A percentile compares a stretch with the other conserved stretches of the same genome.
Evolutionary conservation across 2,888 invertebrate species (phyloP).

Genomic region (Caenorhabditis sp.): DNA sequence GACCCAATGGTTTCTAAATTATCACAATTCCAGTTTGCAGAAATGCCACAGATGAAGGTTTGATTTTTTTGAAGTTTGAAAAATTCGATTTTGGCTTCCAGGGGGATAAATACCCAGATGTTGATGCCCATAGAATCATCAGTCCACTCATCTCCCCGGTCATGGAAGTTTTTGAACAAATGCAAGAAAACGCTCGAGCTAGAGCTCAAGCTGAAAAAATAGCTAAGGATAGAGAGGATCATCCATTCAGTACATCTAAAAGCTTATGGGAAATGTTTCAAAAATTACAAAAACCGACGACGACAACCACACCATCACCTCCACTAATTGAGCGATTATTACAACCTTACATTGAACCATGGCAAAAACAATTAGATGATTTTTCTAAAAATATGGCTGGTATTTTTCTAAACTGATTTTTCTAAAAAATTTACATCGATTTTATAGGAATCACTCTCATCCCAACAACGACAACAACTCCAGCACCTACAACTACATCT

Average conservation of each 20-base stretch:
- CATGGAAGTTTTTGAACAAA: conserved; percentile 57
- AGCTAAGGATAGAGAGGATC: conserved; percentile 30
- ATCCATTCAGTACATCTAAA: conserved; percentile 43
- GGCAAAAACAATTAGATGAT: conserved; percentile 53
- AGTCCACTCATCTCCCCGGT: conserved; percentile 59
- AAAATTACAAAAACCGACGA: conserved; percentile 45
- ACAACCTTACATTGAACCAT: conserved; percentile 58
- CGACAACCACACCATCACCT: conserved; percentile 54
- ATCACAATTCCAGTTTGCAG: conserved; percentile 33
- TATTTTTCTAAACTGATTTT: conserved; percentile 1
- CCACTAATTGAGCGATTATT: conserved; percentile 56
- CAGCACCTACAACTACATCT: conserved; percentile 46
- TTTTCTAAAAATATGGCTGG: conserved; percentile 47
- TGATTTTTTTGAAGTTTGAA: background rate
- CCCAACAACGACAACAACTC: conserved; percentile 51
- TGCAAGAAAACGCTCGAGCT: conserved; percentile 53
- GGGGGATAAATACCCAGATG: conserved; percentile 44
- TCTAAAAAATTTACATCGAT: background rate
- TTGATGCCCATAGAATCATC: conserved; percentile 61
- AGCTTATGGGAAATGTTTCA: conserved; percentile 53
- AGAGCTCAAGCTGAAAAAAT: conserved; percentile 49
- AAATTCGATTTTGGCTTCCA: conserved; percentile 8
- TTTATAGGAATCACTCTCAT: conserved; percentile 38
- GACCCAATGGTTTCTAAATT: conserved; percentile 31
- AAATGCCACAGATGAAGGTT: conserved; percentile 24